These are phyloP conservation scores for Boleophthalmus pectinirostris DNA, from an alignment of 2,113 vertebrate species.

Conservation along the genomic window DNA sequence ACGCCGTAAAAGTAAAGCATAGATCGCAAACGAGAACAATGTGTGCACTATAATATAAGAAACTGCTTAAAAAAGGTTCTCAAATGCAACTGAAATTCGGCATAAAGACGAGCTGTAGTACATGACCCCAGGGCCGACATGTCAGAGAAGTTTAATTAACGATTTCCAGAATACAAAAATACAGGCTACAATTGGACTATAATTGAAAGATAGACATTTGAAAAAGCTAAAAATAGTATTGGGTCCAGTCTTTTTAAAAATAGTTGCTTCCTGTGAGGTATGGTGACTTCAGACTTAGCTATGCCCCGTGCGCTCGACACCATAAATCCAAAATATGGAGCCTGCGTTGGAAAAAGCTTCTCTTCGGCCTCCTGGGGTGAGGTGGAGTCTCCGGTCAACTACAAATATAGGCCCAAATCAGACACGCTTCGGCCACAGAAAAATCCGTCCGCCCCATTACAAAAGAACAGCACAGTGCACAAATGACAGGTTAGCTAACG, in stretches of 20 bases:
- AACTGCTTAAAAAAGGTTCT: too few species aligned
- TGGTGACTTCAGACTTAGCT: background rate
- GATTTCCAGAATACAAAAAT: background rate
- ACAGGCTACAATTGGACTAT: background rate
- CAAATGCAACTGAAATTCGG: too few species aligned
- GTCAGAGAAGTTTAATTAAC: background rate
- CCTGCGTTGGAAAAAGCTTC: background rate
- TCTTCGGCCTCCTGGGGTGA: slow-evolving; percentile 11
- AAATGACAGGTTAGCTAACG: slow-evolving; percentile 55
- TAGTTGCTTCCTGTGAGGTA: background rate
- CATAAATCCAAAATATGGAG: slow-evolving; percentile 26
- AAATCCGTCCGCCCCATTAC: slow-evolving; percentile 35
- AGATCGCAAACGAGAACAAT: too few species aligned
- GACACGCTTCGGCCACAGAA: slow-evolving; percentile 28
- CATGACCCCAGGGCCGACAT: background rate
- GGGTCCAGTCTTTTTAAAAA: background rate
- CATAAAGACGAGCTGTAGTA: too few species aligned
- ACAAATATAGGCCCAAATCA: slow-evolving; percentile 43
- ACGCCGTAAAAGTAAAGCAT: too few species aligned
- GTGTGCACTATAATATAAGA: too few species aligned
- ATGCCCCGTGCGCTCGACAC: slow-evolving; percentile 1
- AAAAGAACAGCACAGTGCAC: slow-evolving; percentile 37
- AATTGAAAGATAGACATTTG: background rate
- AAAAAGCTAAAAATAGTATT: background rate
- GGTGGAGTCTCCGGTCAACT: slow-evolving; percentile 25